Evolutionary conservation across 2,113 vertebrate species (phyloP).

Genomic region (Lophotis ruficrista): DNA sequence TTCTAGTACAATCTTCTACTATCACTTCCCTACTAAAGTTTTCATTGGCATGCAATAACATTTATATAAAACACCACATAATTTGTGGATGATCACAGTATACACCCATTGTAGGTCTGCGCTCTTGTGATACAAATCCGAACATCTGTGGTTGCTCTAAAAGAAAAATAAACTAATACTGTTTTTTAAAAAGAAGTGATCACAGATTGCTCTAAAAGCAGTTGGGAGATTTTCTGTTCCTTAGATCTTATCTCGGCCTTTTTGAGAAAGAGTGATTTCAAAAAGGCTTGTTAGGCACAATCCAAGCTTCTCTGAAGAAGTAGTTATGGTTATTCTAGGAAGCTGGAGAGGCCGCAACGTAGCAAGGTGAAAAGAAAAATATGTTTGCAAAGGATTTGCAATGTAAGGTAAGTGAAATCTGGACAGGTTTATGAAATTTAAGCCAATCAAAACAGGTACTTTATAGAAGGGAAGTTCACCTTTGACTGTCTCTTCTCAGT

Average conservation of each 20-base stretch:
- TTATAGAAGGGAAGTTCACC: background rate
- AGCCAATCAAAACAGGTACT: slow-evolving; percentile 13
- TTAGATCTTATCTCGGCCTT: slow-evolving; percentile 36
- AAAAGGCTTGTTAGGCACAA: background rate
- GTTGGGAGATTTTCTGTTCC: slow-evolving; percentile 31
- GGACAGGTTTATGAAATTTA: slow-evolving; percentile 16
- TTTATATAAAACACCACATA: slow-evolving; percentile 17
- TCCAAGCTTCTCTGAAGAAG: slow-evolving; percentile 16
- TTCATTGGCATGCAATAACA: background rate
- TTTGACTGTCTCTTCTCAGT: background rate
- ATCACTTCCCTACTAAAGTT: background rate
- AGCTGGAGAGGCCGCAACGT: background rate
- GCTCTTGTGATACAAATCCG: slow-evolving; percentile 8
- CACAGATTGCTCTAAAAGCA: slow-evolving; percentile 41
- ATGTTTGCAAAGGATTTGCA: slow-evolving; percentile 32
- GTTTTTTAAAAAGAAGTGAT: slow-evolving; percentile 7
- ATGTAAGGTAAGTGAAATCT: slow-evolving; percentile 26
- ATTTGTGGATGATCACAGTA: slow-evolving; percentile 29
- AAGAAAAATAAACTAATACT: slow-evolving; percentile 54
- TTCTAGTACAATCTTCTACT: background rate
- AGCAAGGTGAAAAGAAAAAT: slow-evolving; percentile 55
- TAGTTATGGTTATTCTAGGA: background rate
- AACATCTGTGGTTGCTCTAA: slow-evolving; percentile 50
- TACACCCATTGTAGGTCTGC: background rate
- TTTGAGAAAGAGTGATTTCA: background rate